These are phyloP conservation scores for Cataglyphis altisquamis DNA, from an alignment of 2,888 invertebrate genomes.

Conservation along the genomic window DNA sequence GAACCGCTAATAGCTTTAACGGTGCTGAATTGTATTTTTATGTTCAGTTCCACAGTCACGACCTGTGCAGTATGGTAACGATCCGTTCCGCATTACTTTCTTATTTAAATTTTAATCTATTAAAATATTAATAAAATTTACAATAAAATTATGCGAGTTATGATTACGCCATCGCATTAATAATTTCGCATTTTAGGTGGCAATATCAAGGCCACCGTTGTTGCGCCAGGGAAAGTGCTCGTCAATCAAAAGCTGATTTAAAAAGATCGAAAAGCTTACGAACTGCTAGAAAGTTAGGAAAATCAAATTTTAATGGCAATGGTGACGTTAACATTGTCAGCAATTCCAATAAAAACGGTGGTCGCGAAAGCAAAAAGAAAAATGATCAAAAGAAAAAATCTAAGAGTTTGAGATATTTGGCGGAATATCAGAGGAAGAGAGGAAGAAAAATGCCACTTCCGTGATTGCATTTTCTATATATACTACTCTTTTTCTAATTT, in stretches of 20 bases:
- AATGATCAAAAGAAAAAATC: conserved; percentile 33
- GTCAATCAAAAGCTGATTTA: conserved; percentile 25
- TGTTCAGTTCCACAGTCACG: conserved; percentile 79
- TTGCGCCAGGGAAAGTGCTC: conserved; percentile 55
- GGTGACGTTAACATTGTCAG: background rate
- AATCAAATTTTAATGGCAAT: conserved; percentile 1
- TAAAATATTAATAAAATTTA: background rate
- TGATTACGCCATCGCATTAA: background rate
- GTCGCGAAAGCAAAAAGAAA: conserved; percentile 28
- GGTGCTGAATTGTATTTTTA: conserved; percentile 79
- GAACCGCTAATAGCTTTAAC: conserved; percentile 77
- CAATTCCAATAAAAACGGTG: conserved; percentile 39
- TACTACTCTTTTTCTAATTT: background rate
- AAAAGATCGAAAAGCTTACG: conserved; percentile 56
- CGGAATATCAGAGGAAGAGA: conserved; percentile 1
- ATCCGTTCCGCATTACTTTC: background rate
- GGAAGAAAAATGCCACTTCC: conserved; percentile 13
- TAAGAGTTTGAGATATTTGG: conserved; percentile 35
- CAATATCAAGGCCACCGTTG: conserved; percentile 72
- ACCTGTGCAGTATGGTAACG: conserved; percentile 78
- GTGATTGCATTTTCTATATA: conserved; percentile 21
- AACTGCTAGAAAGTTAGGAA: conserved; percentile 30
- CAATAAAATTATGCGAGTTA: background rate
- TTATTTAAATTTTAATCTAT: background rate
- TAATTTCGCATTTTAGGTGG: conserved; percentile 68